Evolutionary conservation across 2,113 vertebrate species (phyloP).

Genomic region (Oryzias javanicus): DNA sequence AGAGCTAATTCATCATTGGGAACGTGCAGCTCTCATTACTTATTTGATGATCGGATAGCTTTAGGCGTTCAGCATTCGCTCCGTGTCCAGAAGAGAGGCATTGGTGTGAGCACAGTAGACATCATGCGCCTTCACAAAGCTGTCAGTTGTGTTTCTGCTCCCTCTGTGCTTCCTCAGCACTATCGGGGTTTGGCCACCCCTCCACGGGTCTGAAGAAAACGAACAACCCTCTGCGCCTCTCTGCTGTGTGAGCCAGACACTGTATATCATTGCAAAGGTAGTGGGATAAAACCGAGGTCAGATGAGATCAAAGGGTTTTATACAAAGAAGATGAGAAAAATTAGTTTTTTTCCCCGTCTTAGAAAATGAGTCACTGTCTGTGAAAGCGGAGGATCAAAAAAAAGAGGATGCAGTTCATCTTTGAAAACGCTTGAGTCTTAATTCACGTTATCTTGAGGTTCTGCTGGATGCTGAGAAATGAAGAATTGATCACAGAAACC

Average conservation of each 20-base stretch:
- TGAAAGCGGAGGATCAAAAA: constrained; percentile 5
- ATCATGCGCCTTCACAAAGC: constrained; percentile 34
- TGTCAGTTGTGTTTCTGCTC: constrained; percentile 33
- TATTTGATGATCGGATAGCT: background rate
- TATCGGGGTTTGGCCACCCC: constrained; percentile 13
- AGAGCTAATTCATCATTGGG: constrained; percentile 10
- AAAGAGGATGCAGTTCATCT: constrained; percentile 6
- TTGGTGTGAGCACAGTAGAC: constrained; percentile 22
- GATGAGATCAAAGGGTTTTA: constrained; percentile 31
- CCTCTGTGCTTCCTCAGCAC: constrained; percentile 38
- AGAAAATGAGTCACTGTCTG: constrained; percentile 19
- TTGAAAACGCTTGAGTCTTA: constrained; percentile 12
- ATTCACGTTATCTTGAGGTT: constrained; percentile 15
- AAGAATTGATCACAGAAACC: constrained; percentile 19
- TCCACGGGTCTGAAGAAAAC: constrained; percentile 27
- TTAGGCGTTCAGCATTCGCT: constrained; percentile 12
- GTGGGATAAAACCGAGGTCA: constrained; percentile 12
- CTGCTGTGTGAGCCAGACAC: constrained; percentile 28
- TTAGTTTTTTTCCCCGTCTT: background rate
- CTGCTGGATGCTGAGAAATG: constrained; percentile 6
- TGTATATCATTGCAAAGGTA: constrained; percentile 30
- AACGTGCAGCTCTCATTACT: constrained; percentile 4
- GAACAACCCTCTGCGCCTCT: constrained; percentile 7
- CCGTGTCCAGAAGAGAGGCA: constrained; percentile 18
- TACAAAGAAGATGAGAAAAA: constrained; percentile 20